These are phyloP conservation scores for Motacilla tschutschensis DNA, from an alignment of 2,113 vertebrate species.

Conservation along the genomic window DNA sequence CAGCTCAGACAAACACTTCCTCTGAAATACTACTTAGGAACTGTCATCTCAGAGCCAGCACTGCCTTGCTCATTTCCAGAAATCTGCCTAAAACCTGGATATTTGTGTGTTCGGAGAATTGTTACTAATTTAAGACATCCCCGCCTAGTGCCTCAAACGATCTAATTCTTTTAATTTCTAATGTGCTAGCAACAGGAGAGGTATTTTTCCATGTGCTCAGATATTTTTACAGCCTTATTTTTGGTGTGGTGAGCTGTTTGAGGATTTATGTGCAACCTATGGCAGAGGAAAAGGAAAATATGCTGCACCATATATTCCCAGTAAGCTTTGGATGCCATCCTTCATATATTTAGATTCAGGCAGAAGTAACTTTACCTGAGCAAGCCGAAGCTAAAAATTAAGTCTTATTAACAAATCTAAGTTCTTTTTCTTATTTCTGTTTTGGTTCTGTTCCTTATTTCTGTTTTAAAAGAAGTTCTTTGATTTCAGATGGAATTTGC, in stretches of 20 bases:
- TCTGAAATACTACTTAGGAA: not conserved
- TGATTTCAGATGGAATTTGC: not conserved
- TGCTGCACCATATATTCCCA: not conserved
- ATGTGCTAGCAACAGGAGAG: not conserved
- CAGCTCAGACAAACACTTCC: not conserved
- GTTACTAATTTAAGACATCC: conserved; percentile 17
- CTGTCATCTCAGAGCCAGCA: not conserved
- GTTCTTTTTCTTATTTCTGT: not conserved
- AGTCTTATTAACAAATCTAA: not conserved
- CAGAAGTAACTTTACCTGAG: not conserved
- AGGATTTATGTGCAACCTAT: not conserved
- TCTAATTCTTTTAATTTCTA: conserved; percentile 1
- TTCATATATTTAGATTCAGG: not conserved
- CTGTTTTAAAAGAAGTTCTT: not conserved
- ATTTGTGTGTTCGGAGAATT: not conserved
- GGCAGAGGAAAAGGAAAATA: conserved; percentile 37
- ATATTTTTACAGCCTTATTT: conserved; percentile 54
- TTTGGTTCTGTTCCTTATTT: not conserved
- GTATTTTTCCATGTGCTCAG: conserved; percentile 48
- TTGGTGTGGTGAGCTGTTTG: not conserved
- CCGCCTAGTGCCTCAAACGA: not conserved
- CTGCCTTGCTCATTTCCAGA: conserved; percentile 23
- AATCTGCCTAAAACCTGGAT: not conserved
- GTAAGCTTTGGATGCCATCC: not conserved
- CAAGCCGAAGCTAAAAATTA: not conserved